These are phyloP conservation scores for Cantharis flavilabris DNA, from an alignment of 2,888 invertebrate species.

Conservation along the genomic window DNA sequence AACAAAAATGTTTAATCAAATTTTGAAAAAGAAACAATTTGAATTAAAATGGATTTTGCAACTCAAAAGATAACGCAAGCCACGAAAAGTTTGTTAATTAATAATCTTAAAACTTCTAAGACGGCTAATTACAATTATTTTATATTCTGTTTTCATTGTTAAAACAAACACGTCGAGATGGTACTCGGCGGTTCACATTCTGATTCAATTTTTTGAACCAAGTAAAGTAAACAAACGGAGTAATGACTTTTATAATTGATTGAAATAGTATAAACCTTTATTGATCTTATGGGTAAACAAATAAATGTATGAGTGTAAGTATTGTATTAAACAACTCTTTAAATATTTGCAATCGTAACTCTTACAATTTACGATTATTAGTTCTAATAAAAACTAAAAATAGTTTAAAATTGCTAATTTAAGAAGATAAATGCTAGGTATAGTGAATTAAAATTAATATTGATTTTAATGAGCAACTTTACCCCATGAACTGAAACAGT, in stretches of 20 bases:
- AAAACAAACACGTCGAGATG: background rate
- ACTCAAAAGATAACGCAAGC: background rate
- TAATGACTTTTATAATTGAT: background rate
- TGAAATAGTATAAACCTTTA: background rate
- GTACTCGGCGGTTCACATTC: background rate
- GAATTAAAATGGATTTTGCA: background rate
- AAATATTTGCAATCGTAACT: background rate
- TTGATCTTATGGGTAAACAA: background rate
- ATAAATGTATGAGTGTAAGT: background rate
- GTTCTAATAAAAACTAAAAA: background rate
- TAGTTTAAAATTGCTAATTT: background rate
- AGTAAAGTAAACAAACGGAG: background rate
- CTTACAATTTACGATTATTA: background rate
- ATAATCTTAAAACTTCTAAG: background rate
- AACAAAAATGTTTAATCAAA: background rate
- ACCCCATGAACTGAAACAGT: too few relatives aligned
- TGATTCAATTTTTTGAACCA: background rate
- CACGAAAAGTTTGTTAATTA: background rate
- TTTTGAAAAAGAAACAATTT: background rate
- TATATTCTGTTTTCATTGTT: background rate
- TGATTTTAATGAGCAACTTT: too few relatives aligned
- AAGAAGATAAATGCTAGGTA: background rate
- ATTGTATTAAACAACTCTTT: background rate
- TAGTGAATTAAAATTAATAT: too few relatives aligned
- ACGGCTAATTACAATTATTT: background rate